These are phyloP conservation scores for Sylvia borin DNA, from an alignment of 2,797 vertebrate species.

Conservation along the genomic window DNA sequence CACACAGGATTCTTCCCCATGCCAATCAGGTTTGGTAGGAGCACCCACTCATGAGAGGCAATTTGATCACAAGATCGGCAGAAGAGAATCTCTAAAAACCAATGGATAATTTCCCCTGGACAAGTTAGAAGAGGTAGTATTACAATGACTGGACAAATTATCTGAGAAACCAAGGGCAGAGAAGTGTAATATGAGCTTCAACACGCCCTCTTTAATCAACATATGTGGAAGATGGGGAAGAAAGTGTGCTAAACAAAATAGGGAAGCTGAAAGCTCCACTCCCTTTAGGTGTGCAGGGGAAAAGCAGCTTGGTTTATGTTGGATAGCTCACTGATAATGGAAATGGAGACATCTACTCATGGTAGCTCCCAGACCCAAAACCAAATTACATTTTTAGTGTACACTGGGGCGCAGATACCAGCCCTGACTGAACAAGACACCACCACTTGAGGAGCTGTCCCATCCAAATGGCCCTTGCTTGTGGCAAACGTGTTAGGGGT, in stretches of 20 bases:
- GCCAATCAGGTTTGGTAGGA: fast-evolving
- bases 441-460: neutral
- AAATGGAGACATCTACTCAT: fast-evolving
- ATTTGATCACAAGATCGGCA: neutral
- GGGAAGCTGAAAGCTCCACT: neutral
- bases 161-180: neutral
- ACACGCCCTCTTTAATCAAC: fast-evolving
- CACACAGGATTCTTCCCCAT: fast-evolving
- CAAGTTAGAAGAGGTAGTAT: neutral
- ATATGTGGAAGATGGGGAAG: fast-evolving
- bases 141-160: neutral
- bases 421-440: neutral
- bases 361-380: fast-evolving
- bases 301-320: neutral
- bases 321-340: neutral
- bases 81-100: neutral
- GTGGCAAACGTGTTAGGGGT: neutral
- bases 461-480: fast-evolving
- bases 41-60: fast-evolving
- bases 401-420: neutral
- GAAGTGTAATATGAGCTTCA: neutral
- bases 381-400: neutral
- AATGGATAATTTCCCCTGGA: neutral
- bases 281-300: fast-evolving
- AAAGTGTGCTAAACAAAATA: neutral